These are phyloP conservation scores for Poecilia latipinna DNA, from an alignment of 2,113 vertebrate species.

Conservation along the genomic window DNA sequence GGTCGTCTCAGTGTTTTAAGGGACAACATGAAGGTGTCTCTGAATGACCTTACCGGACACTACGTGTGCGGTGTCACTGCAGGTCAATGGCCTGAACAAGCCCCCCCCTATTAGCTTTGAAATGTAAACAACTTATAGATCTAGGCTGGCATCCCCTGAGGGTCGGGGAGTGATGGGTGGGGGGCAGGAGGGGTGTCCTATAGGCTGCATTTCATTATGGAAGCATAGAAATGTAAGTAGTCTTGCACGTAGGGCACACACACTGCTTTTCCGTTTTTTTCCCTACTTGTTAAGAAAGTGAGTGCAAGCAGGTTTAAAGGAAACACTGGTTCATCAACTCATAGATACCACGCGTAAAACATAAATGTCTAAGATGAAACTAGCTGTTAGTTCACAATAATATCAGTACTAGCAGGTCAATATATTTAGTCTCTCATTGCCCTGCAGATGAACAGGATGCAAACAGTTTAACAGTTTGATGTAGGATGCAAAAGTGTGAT, in stretches of 20 bases:
- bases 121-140: conserved; percentile 22
- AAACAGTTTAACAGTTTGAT: neutral
- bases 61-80: neutral
- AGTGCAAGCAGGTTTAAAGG: too few relatives aligned
- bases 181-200: rapidly evolving
- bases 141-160: neutral
- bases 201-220: neutral
- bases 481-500: too few relatives aligned
- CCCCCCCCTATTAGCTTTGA: neutral
- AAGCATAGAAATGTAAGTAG: neutral
- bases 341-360: too few relatives aligned
- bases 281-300: too few relatives aligned
- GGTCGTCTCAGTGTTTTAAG: neutral
- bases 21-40: conserved; percentile 1
- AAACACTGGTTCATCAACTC: too few relatives aligned
- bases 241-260: too few relatives aligned
- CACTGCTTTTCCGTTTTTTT: neutral
- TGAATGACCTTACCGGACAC: neutral
- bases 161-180: neutral
- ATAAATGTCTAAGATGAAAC: too few relatives aligned
- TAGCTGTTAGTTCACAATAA: too few relatives aligned
- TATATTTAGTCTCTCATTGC: too few relatives aligned
- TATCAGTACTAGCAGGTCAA: too few relatives aligned
- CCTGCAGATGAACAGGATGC: too few relatives aligned
- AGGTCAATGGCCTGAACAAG: conserved; percentile 6